Percentiles rank a stretch among this genome's conserved stretches.
These are phyloP conservation scores for Pararge aegeria DNA, from an alignment of 1,140 invertebrate species.

Conservation along the genomic window DNA sequence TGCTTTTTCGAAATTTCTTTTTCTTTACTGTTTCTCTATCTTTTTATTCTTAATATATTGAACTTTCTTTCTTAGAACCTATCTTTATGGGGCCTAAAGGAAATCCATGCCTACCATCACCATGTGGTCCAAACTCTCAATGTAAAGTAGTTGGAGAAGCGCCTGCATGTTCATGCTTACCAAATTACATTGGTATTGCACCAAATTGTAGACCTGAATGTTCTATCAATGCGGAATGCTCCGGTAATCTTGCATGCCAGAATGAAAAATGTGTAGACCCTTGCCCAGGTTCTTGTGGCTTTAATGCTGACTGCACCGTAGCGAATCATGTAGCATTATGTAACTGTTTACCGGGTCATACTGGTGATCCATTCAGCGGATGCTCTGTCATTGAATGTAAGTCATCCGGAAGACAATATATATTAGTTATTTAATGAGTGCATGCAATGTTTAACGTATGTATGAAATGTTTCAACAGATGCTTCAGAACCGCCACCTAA, in stretches of 20 bases:
- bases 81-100: conserved; percentile 74
- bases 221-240: conserved; percentile 87
- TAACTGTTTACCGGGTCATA: conserved; percentile 85
- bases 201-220: conserved; percentile 88
- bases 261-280: conserved; percentile 89
- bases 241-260: conserved; percentile 87
- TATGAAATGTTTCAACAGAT: conserved; percentile 41
- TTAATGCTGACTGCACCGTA: conserved; percentile 85
- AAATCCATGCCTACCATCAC: conserved; percentile 87
- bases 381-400: conserved; percentile 79
- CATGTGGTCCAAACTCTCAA: conserved; percentile 90
- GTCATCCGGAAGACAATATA: conserved; percentile 35
- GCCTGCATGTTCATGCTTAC: conserved; percentile 87
- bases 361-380: conserved; percentile 88
- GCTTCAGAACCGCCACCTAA: conserved; percentile 64
- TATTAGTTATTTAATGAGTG: background rate
- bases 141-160: conserved; percentile 86
- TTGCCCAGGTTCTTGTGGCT: conserved; percentile 90
- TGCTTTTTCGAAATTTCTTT: conserved; percentile 40
- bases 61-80: conserved; percentile 72
- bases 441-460: background rate
- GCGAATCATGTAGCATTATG: conserved; percentile 89
- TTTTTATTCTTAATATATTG: conserved; percentile 52
- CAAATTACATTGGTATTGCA: conserved; percentile 82
- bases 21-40: conserved; percentile 45